Base-by-base conservation (phyloP, 2,888 invertebrate species). In the Cryptophagus acutangulus region DNA sequence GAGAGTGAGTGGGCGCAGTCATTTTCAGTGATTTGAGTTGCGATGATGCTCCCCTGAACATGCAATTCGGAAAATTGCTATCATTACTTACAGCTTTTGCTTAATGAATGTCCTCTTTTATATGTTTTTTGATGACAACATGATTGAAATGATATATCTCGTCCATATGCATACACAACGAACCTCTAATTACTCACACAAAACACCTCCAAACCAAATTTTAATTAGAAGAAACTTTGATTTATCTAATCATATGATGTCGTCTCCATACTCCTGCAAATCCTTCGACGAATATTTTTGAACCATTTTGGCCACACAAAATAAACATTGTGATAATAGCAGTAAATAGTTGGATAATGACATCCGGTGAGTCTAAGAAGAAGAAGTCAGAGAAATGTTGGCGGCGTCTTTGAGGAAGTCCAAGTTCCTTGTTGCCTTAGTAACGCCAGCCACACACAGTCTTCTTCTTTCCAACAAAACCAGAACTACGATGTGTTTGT, bases 61-160 rank as follows among this genome's bases (percentile, higher is more conserved):
- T 50, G 51, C 55, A 50, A 51, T 54, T 54, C 46, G 49, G 47
- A 48, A 54, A 55, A 55, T 55, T 54, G 54, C 54, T 54, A 51
- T 54, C 52, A 55, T 55, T 55, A 55, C 51, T 49, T 49, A 48
- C 48, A 42, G 52, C 50, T 54, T 52, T 50, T 47, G 47, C 54
- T 44, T 51, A 54, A 54, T 54, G 54, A 54, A 48, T 44, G 46
- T 46, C 48, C 46, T 46, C 48, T 46, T 33, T 26, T 41, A 15
- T 31, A 31, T 31, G 13, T 31, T 6, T 8, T 6, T n/a, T 20
- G 24, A 20, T 20, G 24, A n/a, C 24, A 20, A n/a, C n/a, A n/a
- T n/a, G n/a, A n/a, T n/a, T n/a, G n/a, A n/a, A n/a, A n/a, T n/a
- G n/a, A n/a, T n/a, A n/a, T n/a, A n/a, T n/a, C n/a, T n/a, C n/a